These are phyloP conservation scores for Zootoca vivipara DNA, from an alignment of 2,113 vertebrate species.

Conservation along the genomic window DNA sequence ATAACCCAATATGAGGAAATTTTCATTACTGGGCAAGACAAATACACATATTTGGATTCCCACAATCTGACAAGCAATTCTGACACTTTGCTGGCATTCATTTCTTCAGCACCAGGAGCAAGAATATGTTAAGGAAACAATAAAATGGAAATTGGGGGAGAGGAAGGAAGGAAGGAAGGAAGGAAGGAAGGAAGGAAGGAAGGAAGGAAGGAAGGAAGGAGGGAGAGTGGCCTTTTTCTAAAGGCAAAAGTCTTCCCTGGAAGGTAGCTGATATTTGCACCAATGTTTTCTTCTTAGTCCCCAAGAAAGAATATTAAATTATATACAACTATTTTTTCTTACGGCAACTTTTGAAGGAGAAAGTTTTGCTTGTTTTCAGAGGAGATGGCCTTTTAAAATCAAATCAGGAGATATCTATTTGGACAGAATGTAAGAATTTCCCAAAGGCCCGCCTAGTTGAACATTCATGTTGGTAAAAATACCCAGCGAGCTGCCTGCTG, in stretches of 20 bases:
- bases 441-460: neutral
- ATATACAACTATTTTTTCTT: neutral
- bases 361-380: neutral
- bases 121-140: accelerated
- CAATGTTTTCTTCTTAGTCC: neutral
- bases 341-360: neutral
- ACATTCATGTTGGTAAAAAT: neutral
- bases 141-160: neutral
- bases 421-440: neutral
- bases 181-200: neutral
- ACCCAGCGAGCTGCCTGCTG: neutral
- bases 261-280: neutral
- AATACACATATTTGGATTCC: neutral
- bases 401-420: neutral
- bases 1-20: neutral
- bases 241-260: neutral
- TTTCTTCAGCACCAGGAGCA: neutral
- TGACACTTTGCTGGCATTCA: neutral
- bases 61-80: neutral
- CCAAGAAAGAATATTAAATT: neutral
- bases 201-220: neutral
- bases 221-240: neutral
- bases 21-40: neutral
- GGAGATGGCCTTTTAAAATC: slow-evolving; percentile 6
- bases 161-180: neutral